Percentiles rank a stretch among this genome's conserved stretches.
Conservation (phyloP, 1,140 invertebrate species). For the Drosophila prosaltans region DNA sequence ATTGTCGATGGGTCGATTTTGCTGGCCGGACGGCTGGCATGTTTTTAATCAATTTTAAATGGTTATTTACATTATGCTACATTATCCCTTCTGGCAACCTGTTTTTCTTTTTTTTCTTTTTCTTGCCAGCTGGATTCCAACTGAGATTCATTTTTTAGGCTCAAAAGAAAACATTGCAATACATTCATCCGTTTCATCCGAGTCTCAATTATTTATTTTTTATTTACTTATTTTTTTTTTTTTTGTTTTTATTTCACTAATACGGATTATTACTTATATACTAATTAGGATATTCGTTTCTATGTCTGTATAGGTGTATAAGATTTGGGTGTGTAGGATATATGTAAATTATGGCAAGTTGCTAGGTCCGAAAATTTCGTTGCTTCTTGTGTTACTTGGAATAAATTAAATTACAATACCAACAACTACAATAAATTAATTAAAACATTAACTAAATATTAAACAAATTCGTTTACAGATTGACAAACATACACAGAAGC, state of each 20-base stretch:
- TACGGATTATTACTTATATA: constrained; percentile 53
- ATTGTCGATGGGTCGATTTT: constrained; percentile 10
- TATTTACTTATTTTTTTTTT: constrained; percentile 27
- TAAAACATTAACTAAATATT: constrained; percentile 72
- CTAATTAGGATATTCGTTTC: constrained; percentile 74
- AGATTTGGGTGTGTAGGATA: constrained; percentile 50
- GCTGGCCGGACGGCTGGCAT: constrained; percentile 48
- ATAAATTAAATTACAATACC: constrained; percentile 79
- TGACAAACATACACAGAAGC: constrained; percentile 34
- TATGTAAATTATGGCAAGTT: constrained; percentile 72
- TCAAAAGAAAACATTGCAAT: background rate
- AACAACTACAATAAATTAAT: constrained; percentile 81
- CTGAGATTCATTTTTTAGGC: constrained; percentile 17
- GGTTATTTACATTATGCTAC: constrained; percentile 68
- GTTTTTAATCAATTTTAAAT: constrained; percentile 81
- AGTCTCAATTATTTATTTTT: background rate
- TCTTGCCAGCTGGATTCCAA: constrained; percentile 5
- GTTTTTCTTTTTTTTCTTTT: constrained; percentile 20
- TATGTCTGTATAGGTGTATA: constrained; percentile 27
- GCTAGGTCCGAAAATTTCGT: constrained; percentile 62
- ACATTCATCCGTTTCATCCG: background rate
- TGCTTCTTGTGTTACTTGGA: constrained; percentile 42
- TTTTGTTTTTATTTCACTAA: constrained; percentile 55
- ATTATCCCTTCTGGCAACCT: constrained; percentile 29
- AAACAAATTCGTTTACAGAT: constrained; percentile 64